A percentile compares a stretch with the other conserved stretches of the same genome.
Evolutionary conservation across 2,113 vertebrate genomes (phyloP).

Genomic region (Trogon melanurus): DNA sequence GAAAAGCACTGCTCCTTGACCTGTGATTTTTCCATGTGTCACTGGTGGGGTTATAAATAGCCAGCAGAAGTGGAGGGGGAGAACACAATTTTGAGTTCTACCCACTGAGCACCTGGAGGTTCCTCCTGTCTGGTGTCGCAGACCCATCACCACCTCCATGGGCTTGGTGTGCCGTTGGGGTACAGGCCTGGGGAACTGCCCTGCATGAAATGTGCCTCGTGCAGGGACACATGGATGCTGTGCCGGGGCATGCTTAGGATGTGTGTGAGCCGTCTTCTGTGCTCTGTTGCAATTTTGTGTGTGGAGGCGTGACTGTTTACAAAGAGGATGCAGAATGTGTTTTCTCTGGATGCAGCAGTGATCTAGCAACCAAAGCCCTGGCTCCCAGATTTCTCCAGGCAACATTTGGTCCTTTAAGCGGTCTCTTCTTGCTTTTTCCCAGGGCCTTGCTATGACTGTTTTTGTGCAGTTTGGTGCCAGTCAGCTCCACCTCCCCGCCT

Average conservation of each 20-base stretch:
- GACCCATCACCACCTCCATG: accelerated
- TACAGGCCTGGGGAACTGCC: not conserved
- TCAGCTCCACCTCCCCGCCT: not conserved
- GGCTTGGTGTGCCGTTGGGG: accelerated
- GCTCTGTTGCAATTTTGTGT: accelerated
- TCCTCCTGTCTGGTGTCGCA: not conserved
- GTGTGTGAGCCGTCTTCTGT: not conserved
- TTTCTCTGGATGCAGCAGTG: not conserved
- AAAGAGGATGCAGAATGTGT: not conserved
- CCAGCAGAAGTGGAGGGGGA: not conserved
- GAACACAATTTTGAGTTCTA: not conserved
- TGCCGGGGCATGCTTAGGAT: accelerated
- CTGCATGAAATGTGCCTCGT: accelerated
- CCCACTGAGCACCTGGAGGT: not conserved
- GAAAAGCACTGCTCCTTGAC: not conserved
- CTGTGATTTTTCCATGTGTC: not conserved
- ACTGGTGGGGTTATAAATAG: not conserved
- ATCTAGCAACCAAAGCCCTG: not conserved
- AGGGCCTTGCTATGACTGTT: not conserved
- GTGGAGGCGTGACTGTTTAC: not conserved
- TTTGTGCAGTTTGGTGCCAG: constrained; percentile 32
- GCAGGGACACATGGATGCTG: accelerated
- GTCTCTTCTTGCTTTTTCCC: not conserved
- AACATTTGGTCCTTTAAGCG: not conserved
- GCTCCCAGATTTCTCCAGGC: not conserved